Evolutionary conservation across 1,140 invertebrate species (phyloP).

Genomic region (Halesus radiatus): DNA sequence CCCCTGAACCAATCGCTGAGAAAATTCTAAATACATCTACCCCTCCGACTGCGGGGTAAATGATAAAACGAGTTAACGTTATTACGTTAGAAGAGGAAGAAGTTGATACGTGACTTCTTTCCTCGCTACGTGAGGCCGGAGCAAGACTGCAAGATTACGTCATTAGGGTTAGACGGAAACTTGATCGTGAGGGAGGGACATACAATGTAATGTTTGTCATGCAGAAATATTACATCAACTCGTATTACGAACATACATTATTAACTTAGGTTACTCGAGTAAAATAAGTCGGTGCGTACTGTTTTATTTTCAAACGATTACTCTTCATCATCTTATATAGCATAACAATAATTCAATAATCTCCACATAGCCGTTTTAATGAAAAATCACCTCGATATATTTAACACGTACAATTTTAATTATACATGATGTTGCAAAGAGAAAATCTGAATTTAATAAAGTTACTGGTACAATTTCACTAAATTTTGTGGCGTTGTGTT

Average conservation of each 20-base stretch:
- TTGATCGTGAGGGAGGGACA: conserved; percentile 8
- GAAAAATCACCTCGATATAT: no score
- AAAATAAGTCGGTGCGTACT: no score
- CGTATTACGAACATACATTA: neutral
- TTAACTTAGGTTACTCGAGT: no score
- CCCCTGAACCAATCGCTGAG: conserved; percentile 5
- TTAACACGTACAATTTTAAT: no score
- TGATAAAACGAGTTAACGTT: conserved; percentile 58
- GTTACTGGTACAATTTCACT: no score
- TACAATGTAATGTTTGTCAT: neutral
- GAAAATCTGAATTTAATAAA: no score
- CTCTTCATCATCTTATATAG: no score
- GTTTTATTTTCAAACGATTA: no score
- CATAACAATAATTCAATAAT: no score
- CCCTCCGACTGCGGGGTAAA: conserved; percentile 46
- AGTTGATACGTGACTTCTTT: conserved; percentile 53
- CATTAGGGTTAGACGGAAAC: conserved; percentile 33
- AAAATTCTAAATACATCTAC: conserved; percentile 48
- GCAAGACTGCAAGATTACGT: conserved; percentile 44
- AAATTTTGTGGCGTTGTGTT: no score
- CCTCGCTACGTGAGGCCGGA: conserved; percentile 41
- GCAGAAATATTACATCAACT: conserved; percentile 4
- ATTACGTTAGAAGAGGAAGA: conserved; percentile 54
- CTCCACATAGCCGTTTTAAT: no score
- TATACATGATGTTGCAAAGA: no score